A percentile compares a stretch with the other conserved stretches of the same genome.
phyloP scores from a whole-genome alignment of 2,113 vertebrate species.

The Cephalopholis sonnerati region DNA sequence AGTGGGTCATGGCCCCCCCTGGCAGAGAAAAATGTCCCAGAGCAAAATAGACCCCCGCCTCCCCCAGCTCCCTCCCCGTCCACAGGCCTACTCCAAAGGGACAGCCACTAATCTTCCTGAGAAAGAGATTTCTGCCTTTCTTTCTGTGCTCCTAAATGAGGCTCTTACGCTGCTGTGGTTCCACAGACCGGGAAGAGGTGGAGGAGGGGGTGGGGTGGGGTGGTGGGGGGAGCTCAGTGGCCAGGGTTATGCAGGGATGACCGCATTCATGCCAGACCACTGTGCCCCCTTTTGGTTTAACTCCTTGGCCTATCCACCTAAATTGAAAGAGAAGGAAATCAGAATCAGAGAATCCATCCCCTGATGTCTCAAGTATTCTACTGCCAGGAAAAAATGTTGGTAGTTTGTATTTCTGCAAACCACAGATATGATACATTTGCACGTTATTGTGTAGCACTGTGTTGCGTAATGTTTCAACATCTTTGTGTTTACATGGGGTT shows the following conservation, averaged over 20 bases:
- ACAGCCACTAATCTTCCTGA: conserved; percentile 87
- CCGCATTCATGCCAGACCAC: conserved; percentile 67
- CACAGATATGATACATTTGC: too few relatives aligned
- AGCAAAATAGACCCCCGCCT: conserved; percentile 68
- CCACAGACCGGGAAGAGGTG: conserved; percentile 63
- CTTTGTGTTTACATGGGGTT: too few relatives aligned
- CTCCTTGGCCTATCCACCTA: conserved; percentile 56
- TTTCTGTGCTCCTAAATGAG: conserved; percentile 82
- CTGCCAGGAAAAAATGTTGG: neutral
- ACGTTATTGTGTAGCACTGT: too few relatives aligned
- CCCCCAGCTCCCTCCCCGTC: conserved; percentile 55
- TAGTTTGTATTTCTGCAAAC: too few relatives aligned
- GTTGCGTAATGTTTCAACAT: too few relatives aligned
- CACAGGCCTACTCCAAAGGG: conserved; percentile 80
- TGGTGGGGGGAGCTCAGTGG: conserved; percentile 32
- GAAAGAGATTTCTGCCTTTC: conserved; percentile 84
- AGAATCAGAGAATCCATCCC: conserved; percentile 35
- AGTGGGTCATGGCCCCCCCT: conserved; percentile 78
- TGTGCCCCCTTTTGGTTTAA: conserved; percentile 58
- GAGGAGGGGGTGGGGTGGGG: neutral
- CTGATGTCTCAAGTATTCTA: conserved; percentile 39
- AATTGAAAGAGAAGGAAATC: conserved; percentile 21
- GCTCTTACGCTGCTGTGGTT: conserved; percentile 78
- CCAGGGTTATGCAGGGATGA: conserved; percentile 69
- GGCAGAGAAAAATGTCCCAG: conserved; percentile 87